These are phyloP conservation scores for Teinopalpus imperialis DNA, from an alignment of 2,888 invertebrate species.

Conservation along the genomic window DNA sequence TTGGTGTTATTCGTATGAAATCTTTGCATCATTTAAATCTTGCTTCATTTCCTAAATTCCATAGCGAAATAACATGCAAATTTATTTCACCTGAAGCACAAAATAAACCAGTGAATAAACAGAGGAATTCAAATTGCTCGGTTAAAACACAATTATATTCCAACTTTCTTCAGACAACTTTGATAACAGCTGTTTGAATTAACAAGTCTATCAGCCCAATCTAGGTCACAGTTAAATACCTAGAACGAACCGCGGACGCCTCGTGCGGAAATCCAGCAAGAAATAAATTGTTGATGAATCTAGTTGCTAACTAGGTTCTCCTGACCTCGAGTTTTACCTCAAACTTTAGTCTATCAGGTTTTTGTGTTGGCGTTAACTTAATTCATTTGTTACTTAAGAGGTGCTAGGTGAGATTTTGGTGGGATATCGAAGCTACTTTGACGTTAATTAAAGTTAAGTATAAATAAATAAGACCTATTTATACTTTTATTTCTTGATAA, in stretches of 20 bases:
- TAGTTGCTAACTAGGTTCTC: constrained; percentile 6
- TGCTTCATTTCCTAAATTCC: no score
- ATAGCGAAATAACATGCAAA: constrained; percentile 8
- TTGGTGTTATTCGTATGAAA: no score
- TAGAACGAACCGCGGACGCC: constrained; percentile 7
- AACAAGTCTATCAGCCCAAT: constrained; percentile 20
- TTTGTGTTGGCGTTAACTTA: constrained; percentile 6
- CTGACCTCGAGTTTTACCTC: neutral
- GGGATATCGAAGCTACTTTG: no score
- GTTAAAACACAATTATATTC: constrained; percentile 20
- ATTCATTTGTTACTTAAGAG: constrained; percentile 8
- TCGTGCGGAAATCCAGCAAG: constrained; percentile 5
- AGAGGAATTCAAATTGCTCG: constrained; percentile 9
- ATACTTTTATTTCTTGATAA: no score
- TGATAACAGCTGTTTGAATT: constrained; percentile 17
- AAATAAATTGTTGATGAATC: constrained; percentile 18
- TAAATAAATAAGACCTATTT: no score
- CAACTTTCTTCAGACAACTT: constrained; percentile 20
- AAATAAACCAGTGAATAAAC: constrained; percentile 8
- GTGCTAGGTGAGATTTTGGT: neutral
- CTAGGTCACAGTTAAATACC: constrained; percentile 17
- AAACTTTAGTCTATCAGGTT: constrained; percentile 6
- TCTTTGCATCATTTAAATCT: no score
- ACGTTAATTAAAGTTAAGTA: no score
- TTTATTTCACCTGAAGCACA: constrained; percentile 10